Percentiles rank a stretch among this genome's conserved stretches.
phyloP scores from a whole-genome alignment of 2,888 invertebrate species.

The Oligia latruncula region DNA sequence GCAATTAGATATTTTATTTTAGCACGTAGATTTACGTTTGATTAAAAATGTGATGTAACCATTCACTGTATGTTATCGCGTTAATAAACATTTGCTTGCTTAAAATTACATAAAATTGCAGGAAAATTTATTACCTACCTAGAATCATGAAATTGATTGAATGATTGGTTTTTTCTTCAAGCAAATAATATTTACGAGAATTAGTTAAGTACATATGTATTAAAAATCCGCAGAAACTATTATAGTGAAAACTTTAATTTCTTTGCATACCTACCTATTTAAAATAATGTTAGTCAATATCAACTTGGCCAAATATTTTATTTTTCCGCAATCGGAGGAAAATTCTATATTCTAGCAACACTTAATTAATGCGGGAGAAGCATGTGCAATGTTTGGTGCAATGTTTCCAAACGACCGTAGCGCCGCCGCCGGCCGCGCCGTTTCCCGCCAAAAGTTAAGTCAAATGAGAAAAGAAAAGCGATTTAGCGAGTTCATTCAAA shows the following conservation, averaged over 20 bases:
- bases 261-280: background rate
- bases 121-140: background rate
- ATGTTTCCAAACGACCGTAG: slow-evolving; percentile 52
- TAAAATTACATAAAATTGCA: background rate
- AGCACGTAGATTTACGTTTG: background rate
- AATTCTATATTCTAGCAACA: slow-evolving; percentile 39
- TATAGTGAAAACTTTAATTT: background rate
- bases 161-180: background rate
- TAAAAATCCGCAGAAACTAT: background rate
- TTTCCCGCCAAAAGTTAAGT: slow-evolving; percentile 63
- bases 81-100: background rate
- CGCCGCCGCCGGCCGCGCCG: slow-evolving; percentile 51
- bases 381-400: slow-evolving; percentile 57
- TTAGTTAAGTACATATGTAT: background rate
- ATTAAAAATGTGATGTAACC: background rate
- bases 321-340: slow-evolving; percentile 8
- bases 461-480: slow-evolving; percentile 22
- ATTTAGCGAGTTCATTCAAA: slow-evolving; percentile 31
- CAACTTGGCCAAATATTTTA: background rate
- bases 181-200: background rate
- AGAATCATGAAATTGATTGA: background rate
- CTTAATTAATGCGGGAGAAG: slow-evolving; percentile 32
- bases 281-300: no score
- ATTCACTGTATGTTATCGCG: background rate
- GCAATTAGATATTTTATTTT: slow-evolving; percentile 1